Evolutionary conservation across 2,113 vertebrate species (phyloP).

Genomic region (Anhinga anhinga): DNA sequence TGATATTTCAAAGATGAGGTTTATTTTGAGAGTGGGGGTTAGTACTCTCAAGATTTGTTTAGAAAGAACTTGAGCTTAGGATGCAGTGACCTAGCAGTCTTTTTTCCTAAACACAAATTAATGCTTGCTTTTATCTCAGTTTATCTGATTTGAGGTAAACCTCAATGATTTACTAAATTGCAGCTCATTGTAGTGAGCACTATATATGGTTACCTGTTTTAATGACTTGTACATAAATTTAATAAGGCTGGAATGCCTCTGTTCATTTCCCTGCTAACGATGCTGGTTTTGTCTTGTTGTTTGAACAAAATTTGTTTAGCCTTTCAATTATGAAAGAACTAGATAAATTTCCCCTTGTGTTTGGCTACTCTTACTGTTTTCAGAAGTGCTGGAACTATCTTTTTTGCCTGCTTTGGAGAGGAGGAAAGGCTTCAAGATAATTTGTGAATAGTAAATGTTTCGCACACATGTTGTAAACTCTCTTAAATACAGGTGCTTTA

Average conservation of each 20-base stretch:
- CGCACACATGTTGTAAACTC: accelerated
- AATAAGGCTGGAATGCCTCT: not conserved
- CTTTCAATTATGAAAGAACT: not conserved
- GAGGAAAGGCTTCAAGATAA: not conserved
- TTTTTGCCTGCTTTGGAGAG: not conserved
- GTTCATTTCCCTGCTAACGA: not conserved
- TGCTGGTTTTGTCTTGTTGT: not conserved
- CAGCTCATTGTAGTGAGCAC: not conserved
- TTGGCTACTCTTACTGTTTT: not conserved
- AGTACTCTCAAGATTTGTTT: not conserved
- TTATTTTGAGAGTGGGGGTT: not conserved
- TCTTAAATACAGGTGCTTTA: not conserved
- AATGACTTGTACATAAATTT: not conserved
- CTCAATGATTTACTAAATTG: not conserved
- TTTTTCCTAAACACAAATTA: not conserved
- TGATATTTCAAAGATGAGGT: not conserved
- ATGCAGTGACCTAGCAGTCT: not conserved
- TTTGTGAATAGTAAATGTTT: not conserved
- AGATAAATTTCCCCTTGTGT: not conserved
- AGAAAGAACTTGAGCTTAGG: not conserved
- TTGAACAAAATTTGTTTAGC: not conserved
- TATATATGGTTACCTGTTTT: not conserved
- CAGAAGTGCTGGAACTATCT: not conserved
- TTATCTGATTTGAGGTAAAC: not conserved
- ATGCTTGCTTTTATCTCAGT: not conserved